Conservation (phyloP, 2,797 vertebrate genomes). For the Channallabes apus region DNA sequence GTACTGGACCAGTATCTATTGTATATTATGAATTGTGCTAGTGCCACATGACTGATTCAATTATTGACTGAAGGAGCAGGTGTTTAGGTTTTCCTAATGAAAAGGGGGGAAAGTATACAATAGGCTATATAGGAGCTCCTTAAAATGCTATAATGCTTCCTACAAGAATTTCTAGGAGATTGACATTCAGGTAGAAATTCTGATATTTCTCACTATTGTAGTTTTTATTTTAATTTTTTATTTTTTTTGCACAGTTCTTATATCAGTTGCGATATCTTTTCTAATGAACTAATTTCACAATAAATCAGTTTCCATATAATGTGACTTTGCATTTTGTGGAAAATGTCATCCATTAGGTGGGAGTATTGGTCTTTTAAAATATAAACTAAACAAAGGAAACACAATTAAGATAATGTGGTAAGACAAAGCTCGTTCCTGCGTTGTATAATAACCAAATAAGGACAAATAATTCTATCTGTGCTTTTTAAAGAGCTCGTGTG, state of each 20-base stretch:
- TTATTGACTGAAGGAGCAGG: neutral
- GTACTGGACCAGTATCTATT: neutral
- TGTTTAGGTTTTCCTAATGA: neutral
- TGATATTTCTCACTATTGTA: neutral
- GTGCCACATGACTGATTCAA: neutral
- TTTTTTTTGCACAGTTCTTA: neutral
- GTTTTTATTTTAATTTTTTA: neutral
- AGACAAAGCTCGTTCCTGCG: neutral
- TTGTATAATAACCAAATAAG: conserved; percentile 33
- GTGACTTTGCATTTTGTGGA: neutral
- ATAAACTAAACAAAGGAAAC: neutral
- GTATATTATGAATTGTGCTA: neutral
- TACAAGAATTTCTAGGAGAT: neutral
- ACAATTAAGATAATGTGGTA: neutral
- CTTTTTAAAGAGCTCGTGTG: neutral
- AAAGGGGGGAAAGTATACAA: neutral
- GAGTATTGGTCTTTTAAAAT: conserved; percentile 12
- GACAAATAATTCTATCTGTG: neutral
- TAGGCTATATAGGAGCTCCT: neutral
- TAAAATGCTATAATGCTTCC: neutral
- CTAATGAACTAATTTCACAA: neutral
- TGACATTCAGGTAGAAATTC: neutral
- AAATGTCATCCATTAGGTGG: conserved; percentile 19
- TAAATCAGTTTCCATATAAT: neutral
- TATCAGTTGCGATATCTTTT: neutral